Evolutionary conservation across 23 tunicate genomes (phyloP), one percentile per base, ranked within the genome.

Genomic region (Ascidia mentula): DNA sequence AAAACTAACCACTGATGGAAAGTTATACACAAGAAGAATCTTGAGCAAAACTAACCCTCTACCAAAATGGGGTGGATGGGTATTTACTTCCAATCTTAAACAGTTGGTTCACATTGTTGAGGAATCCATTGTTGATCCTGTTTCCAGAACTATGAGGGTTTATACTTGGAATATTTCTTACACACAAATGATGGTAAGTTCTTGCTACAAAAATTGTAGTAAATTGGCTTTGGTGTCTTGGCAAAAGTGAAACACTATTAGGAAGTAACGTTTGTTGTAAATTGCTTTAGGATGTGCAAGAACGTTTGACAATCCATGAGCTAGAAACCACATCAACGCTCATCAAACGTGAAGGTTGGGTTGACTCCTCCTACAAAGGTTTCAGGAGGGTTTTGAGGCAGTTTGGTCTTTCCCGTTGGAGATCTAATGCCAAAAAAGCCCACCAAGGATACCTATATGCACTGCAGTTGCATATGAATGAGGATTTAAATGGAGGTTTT

Each of bases 161-260:
- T 90, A 84, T 82, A 80, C 96, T 12, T 90, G 96, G 96, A 90
- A 90, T 77, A 90, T 80, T 8, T 31, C 72, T 32, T 85, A 80
- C 72, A 53, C 20, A 34, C 60, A 76, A 15, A 79, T 90, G 82
- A 90, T 90, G 96, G 83, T 36, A 13, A 53, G 65, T 53, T 26
- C 4, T 53, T 5, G 1, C 7, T 53, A 53, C 24, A n/a, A n/a
- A n/a, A n/a, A n/a, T n/a, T n/a, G n/a, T n/a, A n/a, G n/a, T n/a
- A n/a, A n/a, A n/a, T n/a, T n/a, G n/a, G n/a, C n/a, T n/a, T n/a
- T n/a, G n/a, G n/a, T n/a, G n/a, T n/a, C n/a, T n/a, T n/a, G n/a
- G n/a, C n/a, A n/a, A n/a, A n/a, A n/a, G n/a, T n/a, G n/a, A n/a
- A n/a, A n/a, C n/a, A n/a, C n/a, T n/a, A n/a, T n/a, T n/a, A n/a